Percentiles rank a stretch among this genome's conserved stretches.
Evolutionary conservation across 1,140 invertebrate genomes (phyloP).

Genomic region (Drosophila insularis): DNA sequence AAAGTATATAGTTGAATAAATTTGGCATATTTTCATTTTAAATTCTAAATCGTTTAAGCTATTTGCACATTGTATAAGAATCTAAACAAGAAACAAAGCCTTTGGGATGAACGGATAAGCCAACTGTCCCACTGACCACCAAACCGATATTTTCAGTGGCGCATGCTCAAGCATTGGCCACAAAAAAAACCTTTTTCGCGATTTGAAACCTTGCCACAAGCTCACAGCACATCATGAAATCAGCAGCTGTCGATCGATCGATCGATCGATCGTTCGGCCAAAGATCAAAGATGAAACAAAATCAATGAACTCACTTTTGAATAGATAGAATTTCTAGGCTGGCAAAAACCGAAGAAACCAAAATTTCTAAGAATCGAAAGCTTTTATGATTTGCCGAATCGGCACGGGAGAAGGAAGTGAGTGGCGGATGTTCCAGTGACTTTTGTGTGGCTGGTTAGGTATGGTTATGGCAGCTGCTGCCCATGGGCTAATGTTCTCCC

Average conservation of each 20-base stretch:
- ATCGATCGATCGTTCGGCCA: conserved; percentile 39
- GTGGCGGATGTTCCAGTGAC: conserved; percentile 51
- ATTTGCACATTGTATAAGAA: too few species aligned
- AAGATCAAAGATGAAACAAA: conserved; percentile 48
- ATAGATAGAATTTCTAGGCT: conserved; percentile 79
- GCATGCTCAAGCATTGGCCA: conserved; percentile 65
- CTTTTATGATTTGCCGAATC: conserved; percentile 74
- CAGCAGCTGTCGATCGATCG: conserved; percentile 68
- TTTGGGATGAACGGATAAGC: neutral
- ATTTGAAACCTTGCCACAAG: conserved; percentile 62
- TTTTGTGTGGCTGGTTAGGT: neutral
- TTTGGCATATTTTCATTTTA: neutral
- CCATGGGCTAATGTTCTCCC: neutral
- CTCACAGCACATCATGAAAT: conserved; percentile 2
- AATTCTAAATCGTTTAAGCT: too few species aligned
- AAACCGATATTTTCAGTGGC: conserved; percentile 73
- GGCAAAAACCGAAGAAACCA: conserved; percentile 5
- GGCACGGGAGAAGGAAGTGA: conserved; percentile 42
- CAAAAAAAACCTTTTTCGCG: conserved; percentile 67
- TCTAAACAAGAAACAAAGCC: neutral
- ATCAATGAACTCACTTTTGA: conserved; percentile 34
- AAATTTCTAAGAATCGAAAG: conserved; percentile 70
- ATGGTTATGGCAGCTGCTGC: conserved; percentile 41
- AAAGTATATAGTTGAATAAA: neutral
- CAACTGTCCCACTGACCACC: conserved; percentile 49